Percentiles rank a stretch among this genome's conserved stretches.
Evolutionary conservation across 2,113 vertebrate genomes (phyloP).

Genomic region (Thermophis baileyi): DNA sequence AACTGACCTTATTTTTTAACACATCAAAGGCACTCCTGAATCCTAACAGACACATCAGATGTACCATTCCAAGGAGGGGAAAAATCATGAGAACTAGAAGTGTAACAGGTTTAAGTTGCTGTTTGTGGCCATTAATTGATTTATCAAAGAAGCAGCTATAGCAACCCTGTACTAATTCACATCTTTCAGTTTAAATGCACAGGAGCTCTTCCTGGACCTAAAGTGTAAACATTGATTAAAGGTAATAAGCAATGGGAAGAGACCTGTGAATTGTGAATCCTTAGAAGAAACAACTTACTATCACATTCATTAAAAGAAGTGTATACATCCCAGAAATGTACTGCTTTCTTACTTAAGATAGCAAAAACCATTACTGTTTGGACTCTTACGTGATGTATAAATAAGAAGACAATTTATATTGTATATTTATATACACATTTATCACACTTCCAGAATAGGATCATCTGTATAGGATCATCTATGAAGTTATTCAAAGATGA

Average conservation of each 20-base stretch:
- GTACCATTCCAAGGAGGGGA: background rate
- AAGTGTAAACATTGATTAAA: background rate
- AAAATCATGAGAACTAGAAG: background rate
- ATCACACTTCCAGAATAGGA: background rate
- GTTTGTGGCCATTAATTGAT: background rate
- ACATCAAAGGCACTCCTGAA: background rate
- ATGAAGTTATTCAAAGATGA: background rate
- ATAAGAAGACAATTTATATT: background rate
- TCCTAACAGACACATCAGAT: background rate
- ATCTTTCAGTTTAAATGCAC: background rate
- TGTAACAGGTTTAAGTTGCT: background rate
- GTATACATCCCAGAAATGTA: background rate
- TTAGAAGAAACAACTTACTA: background rate
- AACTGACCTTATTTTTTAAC: background rate
- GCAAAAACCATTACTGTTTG: background rate
- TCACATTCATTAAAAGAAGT: background rate
- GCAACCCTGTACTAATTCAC: background rate
- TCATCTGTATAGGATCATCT: background rate
- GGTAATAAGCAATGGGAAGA: background rate
- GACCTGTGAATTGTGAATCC: background rate
- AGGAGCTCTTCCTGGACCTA: background rate
- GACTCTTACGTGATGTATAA: background rate
- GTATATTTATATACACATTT: background rate
- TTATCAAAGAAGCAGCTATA: background rate
- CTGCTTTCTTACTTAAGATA: background rate